Conservation (phyloP, 2,113 vertebrate species). For the Melanerpes aurifrons region DNA sequence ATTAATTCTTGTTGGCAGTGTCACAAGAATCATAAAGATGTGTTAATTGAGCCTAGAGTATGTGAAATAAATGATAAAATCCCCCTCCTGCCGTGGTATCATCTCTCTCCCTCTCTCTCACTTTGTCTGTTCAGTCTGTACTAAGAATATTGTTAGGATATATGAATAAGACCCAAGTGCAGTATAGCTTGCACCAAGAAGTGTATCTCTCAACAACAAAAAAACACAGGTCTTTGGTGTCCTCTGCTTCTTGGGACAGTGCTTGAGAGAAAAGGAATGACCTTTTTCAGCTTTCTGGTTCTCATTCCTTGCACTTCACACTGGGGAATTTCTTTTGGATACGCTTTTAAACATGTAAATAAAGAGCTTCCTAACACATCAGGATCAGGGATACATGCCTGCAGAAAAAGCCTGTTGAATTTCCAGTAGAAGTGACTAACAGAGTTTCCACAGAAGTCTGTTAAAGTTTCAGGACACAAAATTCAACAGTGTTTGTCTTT, state of each 20-base stretch:
- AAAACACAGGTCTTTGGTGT: not conserved
- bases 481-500: not conserved
- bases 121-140: not conserved
- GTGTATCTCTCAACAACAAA: not conserved
- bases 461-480: not conserved
- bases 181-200: not conserved
- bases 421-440: not conserved
- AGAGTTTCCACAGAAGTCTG: not conserved
- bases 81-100: not conserved
- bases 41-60: slow-evolving; percentile 61
- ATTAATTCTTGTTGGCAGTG: slow-evolving; percentile 59
- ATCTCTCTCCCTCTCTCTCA: not conserved
- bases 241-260: not conserved
- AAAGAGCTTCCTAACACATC: fast-evolving
- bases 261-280: not conserved
- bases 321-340: not conserved
- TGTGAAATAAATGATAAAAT: slow-evolving; percentile 40
- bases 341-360: fast-evolving
- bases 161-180: fast-evolving
- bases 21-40: slow-evolving; percentile 48
- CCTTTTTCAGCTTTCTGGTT: not conserved
- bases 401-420: not conserved
- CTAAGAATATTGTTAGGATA: fast-evolving
- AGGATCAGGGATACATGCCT: not conserved
- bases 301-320: not conserved